Evolutionary conservation across 2,888 invertebrate species (phyloP), one percentile per base, ranked within the genome.

Genomic region (Eudasyphora cyanicolor): DNA sequence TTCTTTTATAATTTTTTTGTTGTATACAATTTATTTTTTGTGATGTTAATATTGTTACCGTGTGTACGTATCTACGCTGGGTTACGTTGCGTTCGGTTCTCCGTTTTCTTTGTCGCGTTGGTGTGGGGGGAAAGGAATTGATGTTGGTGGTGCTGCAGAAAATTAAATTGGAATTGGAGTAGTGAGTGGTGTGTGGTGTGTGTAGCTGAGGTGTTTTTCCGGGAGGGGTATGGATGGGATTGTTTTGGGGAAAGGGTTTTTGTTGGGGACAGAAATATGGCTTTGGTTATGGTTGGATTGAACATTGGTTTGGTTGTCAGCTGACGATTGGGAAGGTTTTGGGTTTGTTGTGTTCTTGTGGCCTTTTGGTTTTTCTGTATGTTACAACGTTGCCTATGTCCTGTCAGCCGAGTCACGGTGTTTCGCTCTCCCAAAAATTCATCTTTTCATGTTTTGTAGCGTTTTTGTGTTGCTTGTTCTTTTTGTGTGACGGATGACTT

Each of bases 81-180:
- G n/a, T n/a, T 10, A 14, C 10, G 14, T 14, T 73, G 7, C 32
- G 42, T 74, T 7, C 67, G 42, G 32, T 60, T 12, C 14, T 12
- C 14, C 27, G n/a, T n/a, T 24, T 4, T 12, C 12, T 45, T 60
- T 79, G 45, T 12, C 45, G 45, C 21, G 57, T 12, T 27, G 57
- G 57, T 60, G 57, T 42, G 21, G 27, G 14, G 45, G 74, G 73
- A 35, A 27, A 35, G n/a, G n/a, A n/a, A n/a, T n/a, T n/a, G n/a
- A n/a, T n/a, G n/a, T n/a, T 45, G 45, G 27, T 45, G 45, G 73
- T 57, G 60, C 42, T 74, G 38, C 45, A 57, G 51, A 57, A 78
- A 82, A 35, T 45, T 75, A 71, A 78, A 79, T 75, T 75, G 82
- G 82, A 82, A 82, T 62, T 74, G 67, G 76, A 77, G 70, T 76